A percentile compares a stretch with the other conserved stretches of the same genome.
These are phyloP conservation scores for Hippoglossus hippoglossus DNA, from an alignment of 2,797 vertebrate genomes.

Conservation along the genomic window DNA sequence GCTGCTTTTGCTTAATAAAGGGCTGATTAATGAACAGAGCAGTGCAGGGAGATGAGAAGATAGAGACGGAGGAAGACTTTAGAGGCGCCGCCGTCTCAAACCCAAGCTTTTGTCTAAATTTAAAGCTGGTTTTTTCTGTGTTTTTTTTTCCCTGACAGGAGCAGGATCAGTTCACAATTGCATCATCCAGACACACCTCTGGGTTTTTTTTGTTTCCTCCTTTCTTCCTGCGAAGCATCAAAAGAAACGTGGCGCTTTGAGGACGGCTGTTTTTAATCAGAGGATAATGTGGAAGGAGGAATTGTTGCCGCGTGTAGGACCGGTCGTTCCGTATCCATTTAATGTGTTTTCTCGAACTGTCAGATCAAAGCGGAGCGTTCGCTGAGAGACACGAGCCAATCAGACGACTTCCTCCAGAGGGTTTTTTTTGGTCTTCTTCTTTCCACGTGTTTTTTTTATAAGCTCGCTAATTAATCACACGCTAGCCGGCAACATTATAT, in stretches of 20 bases:
- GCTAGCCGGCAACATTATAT: slow-evolving; percentile 5
- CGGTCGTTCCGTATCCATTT: slow-evolving; percentile 56
- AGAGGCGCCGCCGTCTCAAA: slow-evolving; percentile 31
- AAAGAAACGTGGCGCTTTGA: slow-evolving; percentile 60
- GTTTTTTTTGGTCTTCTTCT: slow-evolving; percentile 5
- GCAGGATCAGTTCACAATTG: slow-evolving; percentile 45
- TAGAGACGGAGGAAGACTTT: slow-evolving; percentile 38
- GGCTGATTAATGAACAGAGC: slow-evolving; percentile 78
- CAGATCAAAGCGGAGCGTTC: slow-evolving; percentile 54
- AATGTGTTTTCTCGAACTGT: slow-evolving; percentile 43
- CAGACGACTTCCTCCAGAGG: slow-evolving; percentile 8
- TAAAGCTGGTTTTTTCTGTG: slow-evolving; percentile 38
- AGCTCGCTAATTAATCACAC: slow-evolving; percentile 54
- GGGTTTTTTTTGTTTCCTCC: neutral
- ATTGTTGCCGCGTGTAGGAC: slow-evolving; percentile 33
- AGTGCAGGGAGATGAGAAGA: slow-evolving; percentile 51
- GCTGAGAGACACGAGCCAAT: slow-evolving; percentile 46
- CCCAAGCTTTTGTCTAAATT: slow-evolving; percentile 46
- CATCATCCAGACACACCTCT: slow-evolving; percentile 63
- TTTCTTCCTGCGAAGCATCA: slow-evolving; percentile 50
- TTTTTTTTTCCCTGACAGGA: slow-evolving; percentile 38
- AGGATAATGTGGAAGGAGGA: slow-evolving; percentile 43
- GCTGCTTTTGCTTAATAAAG: slow-evolving; percentile 80
- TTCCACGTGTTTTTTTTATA: slow-evolving; percentile 17
- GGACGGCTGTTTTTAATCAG: slow-evolving; percentile 65